Percentiles rank a stretch among this genome's conserved stretches.
phyloP scores from a whole-genome alignment of 2,888 invertebrate genomes.

The Sabatieria punctata region DNA sequence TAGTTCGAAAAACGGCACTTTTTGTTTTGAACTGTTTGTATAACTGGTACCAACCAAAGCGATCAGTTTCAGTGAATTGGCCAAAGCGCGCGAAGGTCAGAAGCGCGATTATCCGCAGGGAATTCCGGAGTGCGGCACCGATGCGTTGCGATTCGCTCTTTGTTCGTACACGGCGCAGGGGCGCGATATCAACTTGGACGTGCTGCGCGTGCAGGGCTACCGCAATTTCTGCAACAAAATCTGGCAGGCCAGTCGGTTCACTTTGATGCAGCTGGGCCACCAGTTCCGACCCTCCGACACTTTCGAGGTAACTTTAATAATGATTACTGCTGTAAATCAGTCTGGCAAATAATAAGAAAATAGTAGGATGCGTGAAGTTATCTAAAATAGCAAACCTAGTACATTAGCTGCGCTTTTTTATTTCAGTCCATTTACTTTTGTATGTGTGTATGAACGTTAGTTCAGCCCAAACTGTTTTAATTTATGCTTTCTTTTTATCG shows the following conservation, averaged over 20 bases:
- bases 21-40: background rate
- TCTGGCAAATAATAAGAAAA: too few relatives aligned
- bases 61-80: constrained; percentile 47
- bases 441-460: too few relatives aligned
- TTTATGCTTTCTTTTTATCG: too few relatives aligned
- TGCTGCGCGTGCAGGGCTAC: constrained; percentile 77
- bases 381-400: constrained; percentile 48
- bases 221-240: constrained; percentile 94
- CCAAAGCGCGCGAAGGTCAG: constrained; percentile 47
- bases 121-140: constrained; percentile 59
- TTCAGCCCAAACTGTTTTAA: too few relatives aligned
- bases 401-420: constrained; percentile 69
- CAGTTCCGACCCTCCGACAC: constrained; percentile 15
- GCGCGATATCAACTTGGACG: constrained; percentile 88
- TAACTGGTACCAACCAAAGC: too few relatives aligned
- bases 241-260: constrained; percentile 94
- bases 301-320: too few relatives aligned
- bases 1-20: too few relatives aligned
- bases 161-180: constrained; percentile 72
- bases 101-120: constrained; percentile 30
- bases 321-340: too few relatives aligned
- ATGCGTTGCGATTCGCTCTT: constrained; percentile 75
- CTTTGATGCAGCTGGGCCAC: constrained; percentile 40
- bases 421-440: too few relatives aligned
- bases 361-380: too few relatives aligned